phyloP scores from a whole-genome alignment of 1,140 invertebrate species.

The Drosophila mayri region DNA sequence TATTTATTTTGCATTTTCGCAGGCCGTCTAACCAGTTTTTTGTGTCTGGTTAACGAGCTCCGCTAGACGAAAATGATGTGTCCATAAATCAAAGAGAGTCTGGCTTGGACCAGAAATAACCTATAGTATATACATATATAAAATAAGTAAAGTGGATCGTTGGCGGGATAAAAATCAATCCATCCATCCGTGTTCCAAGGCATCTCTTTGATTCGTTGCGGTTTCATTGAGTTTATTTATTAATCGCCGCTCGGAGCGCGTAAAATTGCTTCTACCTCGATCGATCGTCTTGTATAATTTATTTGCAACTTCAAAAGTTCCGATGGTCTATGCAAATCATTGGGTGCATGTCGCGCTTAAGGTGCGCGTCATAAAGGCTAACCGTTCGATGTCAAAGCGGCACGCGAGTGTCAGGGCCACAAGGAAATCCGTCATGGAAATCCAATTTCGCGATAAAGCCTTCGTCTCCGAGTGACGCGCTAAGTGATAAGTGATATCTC shows the following conservation, averaged over 20 bases:
- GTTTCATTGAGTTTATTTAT: slow-evolving; percentile 58
- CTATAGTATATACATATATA: neutral
- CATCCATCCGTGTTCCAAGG: neutral
- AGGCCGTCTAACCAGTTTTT: slow-evolving; percentile 52
- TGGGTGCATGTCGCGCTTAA: slow-evolving; percentile 28
- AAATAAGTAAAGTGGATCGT: slow-evolving; percentile 25
- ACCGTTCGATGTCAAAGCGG: slow-evolving; percentile 13
- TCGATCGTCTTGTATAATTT: slow-evolving; percentile 44
- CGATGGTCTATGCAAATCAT: slow-evolving; percentile 47
- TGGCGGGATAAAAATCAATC: slow-evolving; percentile 39
- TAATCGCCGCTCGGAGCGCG: slow-evolving; percentile 35
- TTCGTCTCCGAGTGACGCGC: slow-evolving; percentile 16
- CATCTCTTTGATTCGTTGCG: slow-evolving; percentile 28
- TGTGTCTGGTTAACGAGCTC: slow-evolving; percentile 32
- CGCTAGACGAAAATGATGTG: slow-evolving; percentile 42
- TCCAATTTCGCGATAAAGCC: slow-evolving; percentile 18
- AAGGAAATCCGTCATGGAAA: slow-evolving; percentile 39
- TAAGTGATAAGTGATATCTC: slow-evolving; percentile 27
- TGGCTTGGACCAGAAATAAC: slow-evolving; percentile 11
- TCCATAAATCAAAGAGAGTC: slow-evolving; percentile 40
- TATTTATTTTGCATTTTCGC: slow-evolving; percentile 44
- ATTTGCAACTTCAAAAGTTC: slow-evolving; percentile 49
- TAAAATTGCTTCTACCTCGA: slow-evolving; percentile 53
- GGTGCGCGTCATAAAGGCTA: slow-evolving; percentile 39
- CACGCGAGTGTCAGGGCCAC: slow-evolving; percentile 35